These are phyloP conservation scores for Apodemia zela DNA, from an alignment of 2,888 invertebrate species.

Conservation along the genomic window DNA sequence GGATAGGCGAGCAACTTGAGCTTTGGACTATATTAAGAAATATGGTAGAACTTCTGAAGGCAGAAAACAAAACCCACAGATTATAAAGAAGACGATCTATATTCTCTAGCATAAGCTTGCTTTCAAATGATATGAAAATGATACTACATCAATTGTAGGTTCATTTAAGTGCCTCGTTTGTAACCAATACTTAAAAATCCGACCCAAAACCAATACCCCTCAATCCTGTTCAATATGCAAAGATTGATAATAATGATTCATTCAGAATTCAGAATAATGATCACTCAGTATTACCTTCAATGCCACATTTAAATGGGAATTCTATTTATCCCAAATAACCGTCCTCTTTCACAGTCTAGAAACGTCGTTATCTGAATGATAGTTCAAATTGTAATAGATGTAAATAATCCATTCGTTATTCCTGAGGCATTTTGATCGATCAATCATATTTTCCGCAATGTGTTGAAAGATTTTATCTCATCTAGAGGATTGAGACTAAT, in stretches of 20 bases:
- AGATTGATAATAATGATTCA: not conserved
- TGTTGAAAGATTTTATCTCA: slow-evolving; percentile 2
- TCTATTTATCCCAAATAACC: slow-evolving; percentile 3
- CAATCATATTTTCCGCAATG: slow-evolving; percentile 1
- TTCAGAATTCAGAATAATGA: slow-evolving; percentile 2
- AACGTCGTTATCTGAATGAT: slow-evolving; percentile 8
- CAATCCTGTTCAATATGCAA: too few species aligned
- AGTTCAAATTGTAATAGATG: slow-evolving; percentile 15
- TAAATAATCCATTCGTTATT: slow-evolving; percentile 13
- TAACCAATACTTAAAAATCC: too few species aligned
- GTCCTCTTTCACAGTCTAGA: not conserved
- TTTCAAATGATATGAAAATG: too few species aligned
- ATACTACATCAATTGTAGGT: too few species aligned
- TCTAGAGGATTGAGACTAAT: slow-evolving; percentile 3
- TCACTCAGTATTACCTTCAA: not conserved
- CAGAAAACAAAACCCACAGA: too few species aligned
- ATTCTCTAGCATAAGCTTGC: too few species aligned
- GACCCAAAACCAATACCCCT: too few species aligned
- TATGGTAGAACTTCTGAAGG: too few species aligned
- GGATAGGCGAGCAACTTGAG: too few species aligned
- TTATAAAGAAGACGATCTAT: too few species aligned
- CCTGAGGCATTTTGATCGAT: not conserved
- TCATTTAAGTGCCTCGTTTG: too few species aligned
- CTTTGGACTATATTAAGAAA: too few species aligned
- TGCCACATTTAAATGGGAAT: not conserved